phyloP scores from a whole-genome alignment of 2,888 invertebrate genomes.

The Eretmocerus hayati region DNA sequence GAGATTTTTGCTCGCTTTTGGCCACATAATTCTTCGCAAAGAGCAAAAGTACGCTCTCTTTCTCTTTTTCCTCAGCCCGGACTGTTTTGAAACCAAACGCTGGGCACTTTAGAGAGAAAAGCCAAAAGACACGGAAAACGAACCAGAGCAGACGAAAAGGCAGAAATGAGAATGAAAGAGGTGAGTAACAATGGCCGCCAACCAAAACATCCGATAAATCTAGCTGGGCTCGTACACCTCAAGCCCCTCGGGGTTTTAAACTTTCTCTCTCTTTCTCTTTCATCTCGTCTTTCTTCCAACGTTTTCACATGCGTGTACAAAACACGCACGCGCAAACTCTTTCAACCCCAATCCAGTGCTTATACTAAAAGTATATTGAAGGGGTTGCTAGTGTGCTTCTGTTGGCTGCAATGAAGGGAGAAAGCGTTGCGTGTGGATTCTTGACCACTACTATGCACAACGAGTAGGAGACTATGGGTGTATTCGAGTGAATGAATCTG shows the following conservation, averaged over 20 bases:
- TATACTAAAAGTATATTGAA: no score
- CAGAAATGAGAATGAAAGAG: conserved; percentile 20
- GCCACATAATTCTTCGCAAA: conserved; percentile 19
- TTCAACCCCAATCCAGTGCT: conserved; percentile 32
- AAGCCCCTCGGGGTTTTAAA: conserved; percentile 46
- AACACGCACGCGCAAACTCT: conserved; percentile 8
- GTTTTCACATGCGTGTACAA: background rate
- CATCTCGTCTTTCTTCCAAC: conserved; percentile 19
- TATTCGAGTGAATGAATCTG: no score
- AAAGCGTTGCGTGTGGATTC: no score
- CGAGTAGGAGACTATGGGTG: no score
- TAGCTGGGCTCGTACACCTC: conserved; percentile 43
- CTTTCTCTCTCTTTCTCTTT: conserved; percentile 40
- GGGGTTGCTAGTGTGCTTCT: no score
- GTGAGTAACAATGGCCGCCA: conserved; percentile 46
- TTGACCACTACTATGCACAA: no score
- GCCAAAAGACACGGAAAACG: conserved; percentile 23
- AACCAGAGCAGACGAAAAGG: conserved; percentile 24
- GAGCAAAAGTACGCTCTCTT: no score
- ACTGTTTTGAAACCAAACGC: conserved; percentile 20
- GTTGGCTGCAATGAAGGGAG: no score
- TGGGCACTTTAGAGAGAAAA: conserved; percentile 22
- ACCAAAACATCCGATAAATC: conserved; percentile 49
- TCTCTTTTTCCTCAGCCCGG: no score
- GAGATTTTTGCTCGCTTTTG: conserved; percentile 12